These are phyloP conservation scores for Pseudochirops cupreus DNA, from an alignment of 2,797 vertebrate genomes.

Conservation along the genomic window DNA sequence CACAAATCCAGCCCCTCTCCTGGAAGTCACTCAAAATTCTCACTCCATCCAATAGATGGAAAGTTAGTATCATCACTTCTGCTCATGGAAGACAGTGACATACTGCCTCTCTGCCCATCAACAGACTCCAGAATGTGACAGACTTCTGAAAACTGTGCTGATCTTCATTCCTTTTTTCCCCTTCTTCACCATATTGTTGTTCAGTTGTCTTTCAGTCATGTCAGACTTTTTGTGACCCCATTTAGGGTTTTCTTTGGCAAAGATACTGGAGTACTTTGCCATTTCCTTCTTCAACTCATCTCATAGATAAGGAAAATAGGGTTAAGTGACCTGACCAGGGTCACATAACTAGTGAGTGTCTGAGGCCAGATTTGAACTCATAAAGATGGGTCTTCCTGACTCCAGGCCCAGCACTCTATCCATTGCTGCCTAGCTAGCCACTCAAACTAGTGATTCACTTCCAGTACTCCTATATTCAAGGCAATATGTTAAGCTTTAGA, in stretches of 20 bases:
- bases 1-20: neutral
- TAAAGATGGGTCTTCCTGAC: neutral
- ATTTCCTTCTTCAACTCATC: neutral
- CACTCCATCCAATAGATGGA: neutral
- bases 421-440: neutral
- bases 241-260: conserved; percentile 6
- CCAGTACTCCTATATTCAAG: neutral
- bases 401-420: neutral
- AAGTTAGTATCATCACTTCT: neutral
- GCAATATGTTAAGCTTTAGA: neutral
- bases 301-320: neutral
- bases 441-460: neutral
- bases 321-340: neutral
- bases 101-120: neutral
- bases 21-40: neutral
- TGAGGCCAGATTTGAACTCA: neutral
- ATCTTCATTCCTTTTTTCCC: neutral
- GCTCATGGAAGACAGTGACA: neutral
- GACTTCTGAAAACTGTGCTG: neutral
- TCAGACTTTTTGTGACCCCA: neutral
- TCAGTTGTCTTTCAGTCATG: neutral
- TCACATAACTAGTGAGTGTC: neutral
- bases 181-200: neutral
- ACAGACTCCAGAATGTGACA: neutral
- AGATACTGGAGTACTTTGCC: neutral